Conservation (phyloP, 2,888 invertebrate species). For the Diadegma fenestrale region DNA sequence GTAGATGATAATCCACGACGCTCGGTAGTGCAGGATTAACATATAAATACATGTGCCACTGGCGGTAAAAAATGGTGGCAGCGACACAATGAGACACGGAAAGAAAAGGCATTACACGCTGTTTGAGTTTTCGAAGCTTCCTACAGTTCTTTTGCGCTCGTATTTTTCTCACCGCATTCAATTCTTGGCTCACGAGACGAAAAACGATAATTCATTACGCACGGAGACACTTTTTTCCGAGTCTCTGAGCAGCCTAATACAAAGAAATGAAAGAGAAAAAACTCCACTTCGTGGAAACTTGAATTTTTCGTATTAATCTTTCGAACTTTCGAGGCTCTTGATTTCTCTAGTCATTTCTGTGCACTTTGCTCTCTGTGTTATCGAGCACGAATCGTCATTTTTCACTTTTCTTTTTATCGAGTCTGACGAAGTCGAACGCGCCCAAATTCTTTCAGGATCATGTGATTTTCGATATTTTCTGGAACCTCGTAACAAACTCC, state of each 20-base stretch:
- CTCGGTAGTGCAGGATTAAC: conserved; percentile 31
- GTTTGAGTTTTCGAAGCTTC: conserved; percentile 29
- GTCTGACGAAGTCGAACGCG: background rate
- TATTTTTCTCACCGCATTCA: background rate
- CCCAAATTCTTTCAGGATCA: background rate
- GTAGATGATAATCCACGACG: conserved; percentile 37
- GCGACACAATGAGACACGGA: conserved; percentile 39
- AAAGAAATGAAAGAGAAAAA: background rate
- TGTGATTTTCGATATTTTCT: too few species aligned
- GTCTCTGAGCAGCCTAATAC: background rate
- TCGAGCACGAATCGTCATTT: background rate
- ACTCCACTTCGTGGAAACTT: background rate
- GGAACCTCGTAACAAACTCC: too few species aligned
- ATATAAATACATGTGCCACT: conserved; percentile 19
- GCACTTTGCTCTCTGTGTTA: background rate
- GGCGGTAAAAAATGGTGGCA: conserved; percentile 14
- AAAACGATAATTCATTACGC: conserved; percentile 27
- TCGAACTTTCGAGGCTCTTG: background rate
- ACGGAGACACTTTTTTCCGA: conserved; percentile 5
- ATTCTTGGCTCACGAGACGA: background rate
- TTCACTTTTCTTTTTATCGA: background rate
- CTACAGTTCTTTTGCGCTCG: background rate
- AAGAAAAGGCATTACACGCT: conserved; percentile 36
- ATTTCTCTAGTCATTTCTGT: background rate
- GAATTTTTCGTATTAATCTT: background rate